These are phyloP conservation scores for Acanthopleura granulata DNA, from an alignment of 2,888 invertebrate species.

Conservation along the genomic window DNA sequence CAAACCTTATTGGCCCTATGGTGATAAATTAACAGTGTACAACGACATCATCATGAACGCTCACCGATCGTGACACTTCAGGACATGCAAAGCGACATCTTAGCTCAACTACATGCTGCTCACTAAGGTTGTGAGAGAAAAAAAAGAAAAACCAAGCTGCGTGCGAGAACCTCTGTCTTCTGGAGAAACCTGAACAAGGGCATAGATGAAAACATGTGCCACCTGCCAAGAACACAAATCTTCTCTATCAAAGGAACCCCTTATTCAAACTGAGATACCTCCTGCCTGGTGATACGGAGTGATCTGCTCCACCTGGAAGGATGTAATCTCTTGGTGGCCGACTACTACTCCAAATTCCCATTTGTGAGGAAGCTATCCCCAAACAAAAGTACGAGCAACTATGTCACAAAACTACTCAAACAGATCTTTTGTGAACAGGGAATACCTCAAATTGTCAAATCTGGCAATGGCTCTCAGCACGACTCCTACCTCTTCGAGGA, in stretches of 20 bases:
- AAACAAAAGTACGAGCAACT: neutral
- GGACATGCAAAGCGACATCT: constrained; percentile 20
- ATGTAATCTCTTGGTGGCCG: constrained; percentile 23
- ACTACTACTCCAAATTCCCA: constrained; percentile 23
- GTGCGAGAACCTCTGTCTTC: constrained; percentile 25
- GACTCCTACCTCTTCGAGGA: neutral
- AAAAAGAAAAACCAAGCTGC: constrained; percentile 25
- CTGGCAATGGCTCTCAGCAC: constrained; percentile 37
- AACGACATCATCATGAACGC: constrained; percentile 31
- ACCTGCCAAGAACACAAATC: constrained; percentile 24
- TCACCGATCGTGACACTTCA: constrained; percentile 25
- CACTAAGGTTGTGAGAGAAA: constrained; percentile 27
- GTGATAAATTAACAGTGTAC: constrained; percentile 27
- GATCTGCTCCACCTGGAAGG: constrained; percentile 27
- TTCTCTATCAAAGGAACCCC: constrained; percentile 22
- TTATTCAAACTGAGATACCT: constrained; percentile 22
- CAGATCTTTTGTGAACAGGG: constrained; percentile 26
- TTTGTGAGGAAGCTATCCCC: constrained; percentile 19
- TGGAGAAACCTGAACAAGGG: constrained; percentile 31
- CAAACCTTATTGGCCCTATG: constrained; percentile 25
- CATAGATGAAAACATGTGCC: constrained; percentile 23
- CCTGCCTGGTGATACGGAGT: constrained; percentile 28
- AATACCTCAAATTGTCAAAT: constrained; percentile 26
- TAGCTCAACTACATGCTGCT: constrained; percentile 25
- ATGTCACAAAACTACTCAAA: neutral